A percentile compares a stretch with the other conserved stretches of the same genome.
Evolutionary conservation across 2,888 invertebrate genomes (phyloP).

Genomic region (Conchocele bisecta): DNA sequence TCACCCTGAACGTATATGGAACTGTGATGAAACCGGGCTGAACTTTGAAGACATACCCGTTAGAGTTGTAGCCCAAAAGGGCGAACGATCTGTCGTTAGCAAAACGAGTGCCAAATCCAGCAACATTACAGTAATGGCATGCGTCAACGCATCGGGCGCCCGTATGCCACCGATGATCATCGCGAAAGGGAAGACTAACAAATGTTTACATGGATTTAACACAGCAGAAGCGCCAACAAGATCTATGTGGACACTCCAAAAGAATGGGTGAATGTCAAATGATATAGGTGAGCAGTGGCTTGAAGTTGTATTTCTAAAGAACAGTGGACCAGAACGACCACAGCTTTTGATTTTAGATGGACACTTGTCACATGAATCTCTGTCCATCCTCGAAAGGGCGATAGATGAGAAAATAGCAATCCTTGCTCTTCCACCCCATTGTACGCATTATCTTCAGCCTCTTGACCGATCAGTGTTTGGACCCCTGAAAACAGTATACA

Average conservation of each 20-base stretch:
- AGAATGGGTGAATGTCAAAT: conserved; percentile 64
- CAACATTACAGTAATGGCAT: conserved; percentile 34
- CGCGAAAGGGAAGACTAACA: conserved; percentile 58
- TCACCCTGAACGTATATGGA: conserved; percentile 12
- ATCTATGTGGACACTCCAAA: conserved; percentile 50
- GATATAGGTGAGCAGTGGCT: conserved; percentile 60
- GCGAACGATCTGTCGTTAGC: conserved; percentile 8
- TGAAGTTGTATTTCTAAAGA: conserved; percentile 47
- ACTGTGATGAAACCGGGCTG: conserved; percentile 21
- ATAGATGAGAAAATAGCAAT: conserved; percentile 42
- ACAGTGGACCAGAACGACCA: conserved; percentile 61
- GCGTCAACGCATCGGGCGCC: conserved; percentile 21
- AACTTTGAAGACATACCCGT: conserved; percentile 23
- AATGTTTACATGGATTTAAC: conserved; percentile 51
- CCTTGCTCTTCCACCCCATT: conserved; percentile 51
- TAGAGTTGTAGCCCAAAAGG: conserved; percentile 14
- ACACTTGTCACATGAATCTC: conserved; percentile 57
- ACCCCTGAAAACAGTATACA: conserved; percentile 45
- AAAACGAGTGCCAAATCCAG: conserved; percentile 20
- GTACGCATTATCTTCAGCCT: conserved; percentile 45
- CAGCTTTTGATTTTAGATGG: conserved; percentile 63
- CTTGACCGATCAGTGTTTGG: conserved; percentile 47
- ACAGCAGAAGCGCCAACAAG: conserved; percentile 41
- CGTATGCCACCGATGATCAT: conserved; percentile 49
- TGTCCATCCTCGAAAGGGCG: conserved; percentile 54